Evolutionary conservation across 2,113 vertebrate species (phyloP).

Genomic region (Lepisosteus oculatus): DNA sequence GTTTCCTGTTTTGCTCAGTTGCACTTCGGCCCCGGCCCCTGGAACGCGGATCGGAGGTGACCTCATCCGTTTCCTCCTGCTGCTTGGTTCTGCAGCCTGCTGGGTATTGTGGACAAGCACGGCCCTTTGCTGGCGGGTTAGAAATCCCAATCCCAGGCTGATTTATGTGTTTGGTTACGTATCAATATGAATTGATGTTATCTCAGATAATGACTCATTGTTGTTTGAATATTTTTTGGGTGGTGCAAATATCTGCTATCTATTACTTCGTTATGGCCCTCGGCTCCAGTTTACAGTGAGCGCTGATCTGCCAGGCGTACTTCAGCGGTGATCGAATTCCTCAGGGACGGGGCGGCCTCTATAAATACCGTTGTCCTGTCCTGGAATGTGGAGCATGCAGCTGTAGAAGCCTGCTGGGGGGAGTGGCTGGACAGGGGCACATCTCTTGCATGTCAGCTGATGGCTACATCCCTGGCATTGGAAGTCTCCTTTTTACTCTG

Average conservation of each 20-base stretch:
- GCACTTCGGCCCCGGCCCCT: not conserved
- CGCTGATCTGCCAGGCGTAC: not conserved
- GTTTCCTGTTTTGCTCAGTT: not conserved
- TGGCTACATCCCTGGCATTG: too few relatives aligned
- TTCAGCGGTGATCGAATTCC: conserved; percentile 8
- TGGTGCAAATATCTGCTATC: not conserved
- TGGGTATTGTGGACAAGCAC: too few relatives aligned
- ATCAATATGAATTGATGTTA: too few relatives aligned
- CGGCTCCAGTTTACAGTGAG: not conserved
- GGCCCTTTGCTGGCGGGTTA: too few relatives aligned
- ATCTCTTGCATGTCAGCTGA: too few relatives aligned
- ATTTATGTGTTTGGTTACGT: too few relatives aligned
- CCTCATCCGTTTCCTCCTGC: not conserved
- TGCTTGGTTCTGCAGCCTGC: not conserved
- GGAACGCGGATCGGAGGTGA: not conserved
- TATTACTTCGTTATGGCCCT: not conserved
- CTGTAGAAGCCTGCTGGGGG: not conserved
- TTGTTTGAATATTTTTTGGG: not conserved
- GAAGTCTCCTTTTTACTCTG: too few relatives aligned
- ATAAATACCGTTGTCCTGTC: conserved; percentile 18
- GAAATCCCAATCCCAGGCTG: too few relatives aligned
- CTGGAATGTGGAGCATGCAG: conserved; percentile 9
- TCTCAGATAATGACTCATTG: not conserved
- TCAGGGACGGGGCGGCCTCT: not conserved
- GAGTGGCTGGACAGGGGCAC: not conserved